Evolutionary conservation across 2,113 vertebrate genomes (phyloP).

Genomic region (Lanius collurio): DNA sequence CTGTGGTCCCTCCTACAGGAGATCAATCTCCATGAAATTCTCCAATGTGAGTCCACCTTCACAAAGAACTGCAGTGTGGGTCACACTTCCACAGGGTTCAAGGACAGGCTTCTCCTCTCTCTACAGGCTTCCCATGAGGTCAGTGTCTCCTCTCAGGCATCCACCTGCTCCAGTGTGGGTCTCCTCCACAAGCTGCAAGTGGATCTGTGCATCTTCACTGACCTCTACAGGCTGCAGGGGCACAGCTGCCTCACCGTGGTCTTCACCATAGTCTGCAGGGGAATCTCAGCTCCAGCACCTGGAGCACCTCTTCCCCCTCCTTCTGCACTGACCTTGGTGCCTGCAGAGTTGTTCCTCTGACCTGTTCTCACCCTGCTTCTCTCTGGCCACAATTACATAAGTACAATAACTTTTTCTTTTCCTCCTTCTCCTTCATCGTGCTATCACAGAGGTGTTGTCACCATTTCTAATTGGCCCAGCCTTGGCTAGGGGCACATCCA

Average conservation of each 20-base stretch:
- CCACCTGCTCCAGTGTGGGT: background rate
- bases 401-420: background rate
- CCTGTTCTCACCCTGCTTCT: background rate
- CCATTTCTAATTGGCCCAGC: background rate
- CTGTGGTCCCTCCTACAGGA: background rate
- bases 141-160: fast-evolving
- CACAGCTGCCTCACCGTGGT: background rate
- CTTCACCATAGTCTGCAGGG: background rate
- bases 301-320: background rate
- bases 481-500: fast-evolving
- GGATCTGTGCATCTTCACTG: background rate
- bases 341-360: background rate
- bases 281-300: fast-evolving
- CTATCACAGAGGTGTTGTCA: background rate
- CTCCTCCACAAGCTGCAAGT: background rate
- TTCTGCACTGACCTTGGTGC: background rate
- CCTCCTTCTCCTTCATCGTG: background rate
- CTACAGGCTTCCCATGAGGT: background rate
- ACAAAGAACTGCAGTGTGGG: background rate
- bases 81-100: background rate
- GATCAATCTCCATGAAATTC: background rate
- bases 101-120: background rate
- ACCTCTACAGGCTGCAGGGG: background rate
- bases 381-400: background rate
- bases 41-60: background rate